Evolutionary conservation across 2,113 vertebrate species (phyloP).

Genomic region (Grammomys dolichurus): DNA sequence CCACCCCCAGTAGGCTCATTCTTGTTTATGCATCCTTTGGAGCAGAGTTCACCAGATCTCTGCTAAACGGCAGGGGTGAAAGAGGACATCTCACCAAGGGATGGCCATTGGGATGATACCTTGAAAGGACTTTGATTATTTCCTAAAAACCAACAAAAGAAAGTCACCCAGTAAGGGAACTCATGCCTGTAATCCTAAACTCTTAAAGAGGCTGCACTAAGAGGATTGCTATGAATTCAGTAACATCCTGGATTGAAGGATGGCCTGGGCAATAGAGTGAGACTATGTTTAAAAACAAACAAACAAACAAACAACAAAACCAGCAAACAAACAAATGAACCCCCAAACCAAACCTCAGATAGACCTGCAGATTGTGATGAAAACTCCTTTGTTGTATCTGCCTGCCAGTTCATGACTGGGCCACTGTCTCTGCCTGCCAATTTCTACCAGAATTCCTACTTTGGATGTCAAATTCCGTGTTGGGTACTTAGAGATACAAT

Average conservation of each 20-base stretch:
- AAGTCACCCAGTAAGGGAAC: not conserved
- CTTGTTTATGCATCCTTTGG: not conserved
- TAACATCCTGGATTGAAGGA: not conserved
- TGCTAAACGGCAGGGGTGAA: not conserved
- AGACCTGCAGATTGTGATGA: not conserved
- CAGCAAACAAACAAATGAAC: not conserved
- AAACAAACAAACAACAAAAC: not conserved
- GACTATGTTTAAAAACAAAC: not conserved
- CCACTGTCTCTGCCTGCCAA: constrained; percentile 5
- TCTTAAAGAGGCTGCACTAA: not conserved
- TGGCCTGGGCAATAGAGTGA: not conserved
- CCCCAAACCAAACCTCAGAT: constrained; percentile 46
- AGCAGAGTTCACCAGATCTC: constrained; percentile 26
- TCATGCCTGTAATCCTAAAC: not conserved
- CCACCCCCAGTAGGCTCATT: not conserved
- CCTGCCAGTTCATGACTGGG: not conserved
- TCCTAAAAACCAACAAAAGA: constrained; percentile 64
- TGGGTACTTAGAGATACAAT: constrained; percentile 56
- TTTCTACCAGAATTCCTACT: constrained; percentile 40
- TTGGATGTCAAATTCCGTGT: constrained; percentile 33
- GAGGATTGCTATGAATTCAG: not conserved
- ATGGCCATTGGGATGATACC: not conserved
- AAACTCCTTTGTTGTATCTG: constrained; percentile 42
- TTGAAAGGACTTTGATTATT: constrained; percentile 45
- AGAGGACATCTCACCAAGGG: not conserved